Evolutionary conservation across 2,113 vertebrate species (phyloP).

Genomic region (Gobiocypris rarus): DNA sequence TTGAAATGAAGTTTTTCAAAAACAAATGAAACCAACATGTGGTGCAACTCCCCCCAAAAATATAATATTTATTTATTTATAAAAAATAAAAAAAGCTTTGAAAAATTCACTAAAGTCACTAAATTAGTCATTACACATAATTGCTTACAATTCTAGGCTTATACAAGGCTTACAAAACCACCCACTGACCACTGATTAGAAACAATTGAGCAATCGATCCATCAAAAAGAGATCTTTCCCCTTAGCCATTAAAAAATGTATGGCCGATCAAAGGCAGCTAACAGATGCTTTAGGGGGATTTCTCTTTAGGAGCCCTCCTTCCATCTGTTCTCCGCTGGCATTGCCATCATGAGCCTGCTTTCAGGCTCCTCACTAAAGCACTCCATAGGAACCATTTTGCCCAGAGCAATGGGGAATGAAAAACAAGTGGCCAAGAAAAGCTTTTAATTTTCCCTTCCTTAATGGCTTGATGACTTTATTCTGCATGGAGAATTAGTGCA

Average conservation of each 20-base stretch:
- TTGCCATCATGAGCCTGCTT: conserved; percentile 57
- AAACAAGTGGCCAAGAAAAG: conserved; percentile 48
- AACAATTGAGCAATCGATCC: conserved; percentile 39
- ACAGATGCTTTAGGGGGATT: conserved; percentile 69
- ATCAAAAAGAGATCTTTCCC: conserved; percentile 32
- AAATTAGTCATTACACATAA: not conserved
- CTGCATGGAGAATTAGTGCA: conserved; percentile 47
- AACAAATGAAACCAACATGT: not conserved
- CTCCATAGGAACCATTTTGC: conserved; percentile 58
- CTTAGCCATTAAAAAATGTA: conserved; percentile 46
- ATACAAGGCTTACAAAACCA: not conserved
- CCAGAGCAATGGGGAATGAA: conserved; percentile 54
- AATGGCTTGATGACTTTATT: conserved; percentile 59
- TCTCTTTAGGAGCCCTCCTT: conserved; percentile 65
- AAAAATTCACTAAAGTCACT: not conserved
- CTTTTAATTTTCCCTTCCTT: conserved; percentile 57
- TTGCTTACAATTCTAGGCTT: not conserved
- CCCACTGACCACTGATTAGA: conserved; percentile 2
- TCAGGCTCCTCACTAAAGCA: conserved; percentile 55
- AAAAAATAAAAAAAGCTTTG: too few relatives aligned
- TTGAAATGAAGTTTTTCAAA: not conserved
- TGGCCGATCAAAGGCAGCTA: conserved; percentile 67
- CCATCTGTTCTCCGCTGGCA: conserved; percentile 71
- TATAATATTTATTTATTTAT: too few relatives aligned
- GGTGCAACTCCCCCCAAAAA: not conserved